These are phyloP conservation scores for Nomada ruficornis DNA, from an alignment of 2,888 invertebrate genomes.

Conservation along the genomic window DNA sequence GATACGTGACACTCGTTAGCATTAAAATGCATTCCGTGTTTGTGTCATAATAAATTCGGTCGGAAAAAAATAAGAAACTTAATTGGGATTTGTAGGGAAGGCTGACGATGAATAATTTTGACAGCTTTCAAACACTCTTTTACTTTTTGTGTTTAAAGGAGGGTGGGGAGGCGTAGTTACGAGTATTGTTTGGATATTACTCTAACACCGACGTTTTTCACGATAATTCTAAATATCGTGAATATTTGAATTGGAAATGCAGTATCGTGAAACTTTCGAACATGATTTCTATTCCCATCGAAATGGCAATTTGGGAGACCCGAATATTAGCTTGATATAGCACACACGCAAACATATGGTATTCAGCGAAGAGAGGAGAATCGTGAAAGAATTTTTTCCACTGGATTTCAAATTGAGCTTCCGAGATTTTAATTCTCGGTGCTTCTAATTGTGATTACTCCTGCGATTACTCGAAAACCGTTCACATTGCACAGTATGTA, in stretches of 20 bases:
- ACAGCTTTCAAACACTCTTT: background rate
- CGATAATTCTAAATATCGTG: background rate
- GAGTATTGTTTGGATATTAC: too few species aligned
- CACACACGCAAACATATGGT: background rate
- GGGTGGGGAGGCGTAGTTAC: too few species aligned
- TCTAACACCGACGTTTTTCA: background rate
- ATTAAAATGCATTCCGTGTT: background rate
- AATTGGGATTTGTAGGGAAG: too few species aligned
- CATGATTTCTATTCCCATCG: background rate
- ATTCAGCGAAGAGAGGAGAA: background rate
- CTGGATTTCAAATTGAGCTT: background rate
- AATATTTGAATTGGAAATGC: background rate
- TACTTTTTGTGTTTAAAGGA: background rate
- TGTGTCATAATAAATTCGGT: too few species aligned
- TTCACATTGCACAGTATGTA: background rate
- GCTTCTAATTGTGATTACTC: background rate
- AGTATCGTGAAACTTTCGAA: background rate
- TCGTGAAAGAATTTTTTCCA: background rate
- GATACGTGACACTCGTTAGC: background rate
- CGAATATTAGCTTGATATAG: background rate
- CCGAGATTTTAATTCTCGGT: background rate
- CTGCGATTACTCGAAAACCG: background rate
- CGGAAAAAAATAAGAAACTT: too few species aligned
- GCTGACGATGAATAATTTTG: background rate
- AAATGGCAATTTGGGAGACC: background rate